Evolutionary conservation across 2,113 vertebrate species (phyloP).

Genomic region (Psilopsiagon aymara): DNA sequence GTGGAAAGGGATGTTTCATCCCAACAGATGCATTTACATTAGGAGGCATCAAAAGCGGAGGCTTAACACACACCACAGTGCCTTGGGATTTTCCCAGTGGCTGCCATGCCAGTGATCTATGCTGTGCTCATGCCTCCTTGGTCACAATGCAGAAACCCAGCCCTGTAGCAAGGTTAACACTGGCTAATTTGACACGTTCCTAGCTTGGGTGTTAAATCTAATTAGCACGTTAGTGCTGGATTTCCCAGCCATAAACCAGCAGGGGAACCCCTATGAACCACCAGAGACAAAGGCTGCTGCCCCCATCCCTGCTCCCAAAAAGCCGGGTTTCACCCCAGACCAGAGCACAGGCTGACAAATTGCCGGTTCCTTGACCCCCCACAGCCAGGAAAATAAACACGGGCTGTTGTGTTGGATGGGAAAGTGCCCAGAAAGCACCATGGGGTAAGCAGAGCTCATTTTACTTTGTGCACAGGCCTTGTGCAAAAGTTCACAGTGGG

Average conservation of each 20-base stretch:
- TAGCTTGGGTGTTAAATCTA: constrained; percentile 19
- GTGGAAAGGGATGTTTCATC: background rate
- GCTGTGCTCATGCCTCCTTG: rapidly evolving
- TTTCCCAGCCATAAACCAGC: constrained; percentile 32
- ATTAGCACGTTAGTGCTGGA: constrained; percentile 17
- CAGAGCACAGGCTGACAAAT: rapidly evolving
- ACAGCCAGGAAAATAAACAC: background rate
- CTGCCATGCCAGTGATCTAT: rapidly evolving
- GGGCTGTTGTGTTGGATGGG: background rate
- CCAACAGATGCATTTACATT: background rate
- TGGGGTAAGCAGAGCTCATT: background rate
- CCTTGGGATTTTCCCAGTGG: rapidly evolving
- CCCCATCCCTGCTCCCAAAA: rapidly evolving
- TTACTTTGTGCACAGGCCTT: background rate
- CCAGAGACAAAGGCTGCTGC: background rate
- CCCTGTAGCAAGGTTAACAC: rapidly evolving
- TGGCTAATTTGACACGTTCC: constrained; percentile 15
- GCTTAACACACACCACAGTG: rapidly evolving
- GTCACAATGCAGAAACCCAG: background rate
- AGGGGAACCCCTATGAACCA: background rate
- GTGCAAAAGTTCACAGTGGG: rapidly evolving
- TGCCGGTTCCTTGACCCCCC: rapidly evolving
- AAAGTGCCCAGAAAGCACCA: background rate
- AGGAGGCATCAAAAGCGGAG: background rate
- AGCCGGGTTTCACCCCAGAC: background rate